Evolutionary conservation across 1,140 invertebrate genomes (phyloP).

Genomic region (Magallana ariakensis): DNA sequence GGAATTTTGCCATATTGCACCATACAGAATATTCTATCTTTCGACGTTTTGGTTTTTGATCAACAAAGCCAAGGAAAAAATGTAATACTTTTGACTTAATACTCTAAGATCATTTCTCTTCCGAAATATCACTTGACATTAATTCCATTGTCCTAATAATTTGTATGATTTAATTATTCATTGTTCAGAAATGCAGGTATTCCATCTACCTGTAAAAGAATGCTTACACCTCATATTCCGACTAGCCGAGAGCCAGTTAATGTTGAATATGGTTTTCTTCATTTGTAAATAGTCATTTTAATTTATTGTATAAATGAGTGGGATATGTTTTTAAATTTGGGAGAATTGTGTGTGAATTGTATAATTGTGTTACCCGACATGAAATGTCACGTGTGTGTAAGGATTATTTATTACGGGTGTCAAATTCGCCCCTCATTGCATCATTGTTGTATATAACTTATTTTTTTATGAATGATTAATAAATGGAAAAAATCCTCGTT

Average conservation of each 20-base stretch:
- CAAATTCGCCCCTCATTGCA: background rate
- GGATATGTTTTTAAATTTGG: background rate
- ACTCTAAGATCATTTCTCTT: background rate
- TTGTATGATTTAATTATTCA: background rate
- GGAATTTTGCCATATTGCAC: background rate
- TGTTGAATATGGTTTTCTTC: too few relatives aligned
- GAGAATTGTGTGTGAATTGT: background rate
- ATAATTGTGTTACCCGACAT: background rate
- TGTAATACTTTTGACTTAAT: background rate
- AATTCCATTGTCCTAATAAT: background rate
- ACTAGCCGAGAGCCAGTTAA: background rate
- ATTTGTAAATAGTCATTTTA: constrained; percentile 32
- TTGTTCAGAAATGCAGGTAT: constrained; percentile 23
- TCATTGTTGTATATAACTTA: constrained; percentile 32
- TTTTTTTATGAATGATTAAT: constrained; percentile 34
- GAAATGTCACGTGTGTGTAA: constrained; percentile 6
- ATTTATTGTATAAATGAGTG: constrained; percentile 28
- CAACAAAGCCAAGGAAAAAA: constrained; percentile 17
- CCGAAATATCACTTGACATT: background rate
- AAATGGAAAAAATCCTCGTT: constrained; percentile 20
- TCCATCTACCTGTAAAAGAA: background rate
- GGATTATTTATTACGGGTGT: background rate
- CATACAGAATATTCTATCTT: background rate
- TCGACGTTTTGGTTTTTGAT: constrained; percentile 23
- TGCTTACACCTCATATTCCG: background rate